Base-by-base conservation (phyloP, 2,113 vertebrate species). In the Paramormyrops kingsleyae region DNA sequence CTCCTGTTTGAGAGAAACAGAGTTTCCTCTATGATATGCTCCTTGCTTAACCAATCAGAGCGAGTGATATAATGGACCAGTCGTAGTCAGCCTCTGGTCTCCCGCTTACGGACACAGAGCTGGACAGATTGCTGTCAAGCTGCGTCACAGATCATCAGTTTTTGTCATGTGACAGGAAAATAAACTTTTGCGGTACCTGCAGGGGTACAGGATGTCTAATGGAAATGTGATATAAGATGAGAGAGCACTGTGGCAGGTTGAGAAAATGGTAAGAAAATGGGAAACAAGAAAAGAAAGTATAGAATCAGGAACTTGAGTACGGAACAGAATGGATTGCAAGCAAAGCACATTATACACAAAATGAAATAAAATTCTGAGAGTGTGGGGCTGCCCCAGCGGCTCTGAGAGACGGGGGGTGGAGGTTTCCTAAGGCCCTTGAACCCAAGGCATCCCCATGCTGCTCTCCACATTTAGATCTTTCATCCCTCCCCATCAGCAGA, bases 401-500 rank as follows among this genome's bases (percentile, higher is more conserved):
- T 7, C 74, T 17, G 31, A 7, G 0, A 19, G 70, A 13, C 15
- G 74, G 74, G 12, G 17, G 74, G 35, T 13, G 27, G 74, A 42
- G 35, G 5, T 77, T 39, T 17, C 74, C 17, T 17, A 39, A 42
- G 35, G 35, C 15, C 35, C 35, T 80, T 5, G 74, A 80, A 42
- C 5, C 12, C 42, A 21, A 8, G 44, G 77, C 3, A 17, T 10
- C 15, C 19, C 35, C 5, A 17, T 84, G 83, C 44, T 8, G 17
- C 9, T 21, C 80, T 5, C 80, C 56, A 35, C 47, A 88, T 31
- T 86, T 87, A 39, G 90, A 89, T 89, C 91, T 92, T 93, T 88
- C 66, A 35, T 91, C 90, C 89, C 87, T 85, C 10, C 66, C 88
- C 92, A 92, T 92, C 92, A 91, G 92, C 66, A 74, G 42, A 27